Conservation (phyloP, 2,113 vertebrate genomes). For the Esox niger region DNA sequence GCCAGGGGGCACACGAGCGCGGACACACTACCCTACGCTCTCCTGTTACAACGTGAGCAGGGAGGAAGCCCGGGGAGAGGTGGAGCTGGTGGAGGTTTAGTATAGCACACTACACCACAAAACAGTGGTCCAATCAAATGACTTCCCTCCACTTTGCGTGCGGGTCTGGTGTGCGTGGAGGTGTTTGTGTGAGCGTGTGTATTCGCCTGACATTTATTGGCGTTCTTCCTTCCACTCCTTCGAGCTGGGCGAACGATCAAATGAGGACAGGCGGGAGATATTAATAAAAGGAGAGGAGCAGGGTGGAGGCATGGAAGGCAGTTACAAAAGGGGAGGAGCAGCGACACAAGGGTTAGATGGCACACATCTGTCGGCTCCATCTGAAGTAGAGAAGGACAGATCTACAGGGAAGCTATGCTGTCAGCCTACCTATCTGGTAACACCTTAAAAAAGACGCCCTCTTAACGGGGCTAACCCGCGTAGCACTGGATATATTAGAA, state of each 20-base stretch:
- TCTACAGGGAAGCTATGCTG: not conserved
- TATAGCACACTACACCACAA: not conserved
- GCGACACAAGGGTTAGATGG: not conserved
- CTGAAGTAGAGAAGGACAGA: not conserved
- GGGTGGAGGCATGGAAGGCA: too few species aligned
- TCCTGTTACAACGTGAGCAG: not conserved
- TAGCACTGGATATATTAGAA: too few species aligned
- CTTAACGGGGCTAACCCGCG: too few species aligned
- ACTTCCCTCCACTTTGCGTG: too few species aligned
- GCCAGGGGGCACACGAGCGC: not conserved
- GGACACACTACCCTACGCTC: not conserved
- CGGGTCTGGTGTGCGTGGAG: too few species aligned
- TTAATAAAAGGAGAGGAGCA: constrained; percentile 18
- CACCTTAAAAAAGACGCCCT: not conserved
- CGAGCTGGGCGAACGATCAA: not conserved
- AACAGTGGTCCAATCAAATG: too few species aligned
- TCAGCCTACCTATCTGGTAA: not conserved
- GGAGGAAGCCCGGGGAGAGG: not conserved
- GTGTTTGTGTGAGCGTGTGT: too few species aligned
- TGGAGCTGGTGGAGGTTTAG: constrained; percentile 1
- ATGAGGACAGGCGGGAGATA: constrained; percentile 10
- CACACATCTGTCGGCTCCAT: not conserved
- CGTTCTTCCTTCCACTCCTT: not conserved
- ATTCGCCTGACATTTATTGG: constrained; percentile 25
- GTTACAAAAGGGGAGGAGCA: not conserved